Base-by-base conservation (phyloP, 2,113 vertebrate genomes). In the Daubentonia madagascariensis region DNA sequence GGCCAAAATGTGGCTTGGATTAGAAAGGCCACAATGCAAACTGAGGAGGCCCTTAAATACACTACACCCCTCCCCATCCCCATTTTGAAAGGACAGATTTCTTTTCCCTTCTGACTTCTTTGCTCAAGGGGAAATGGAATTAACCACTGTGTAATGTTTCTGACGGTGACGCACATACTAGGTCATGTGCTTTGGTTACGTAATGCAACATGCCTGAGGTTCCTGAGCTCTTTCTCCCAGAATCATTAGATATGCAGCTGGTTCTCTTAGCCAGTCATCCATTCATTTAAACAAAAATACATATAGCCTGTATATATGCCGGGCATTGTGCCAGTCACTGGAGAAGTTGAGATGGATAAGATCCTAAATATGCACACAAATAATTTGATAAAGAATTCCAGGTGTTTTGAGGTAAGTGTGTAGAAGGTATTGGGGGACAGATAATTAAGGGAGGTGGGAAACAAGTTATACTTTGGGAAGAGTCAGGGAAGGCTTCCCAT, bases 131-230 rank as follows among this genome's bases (percentile, higher is more conserved):
- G 95, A 97, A 96, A 97, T 97, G 92, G 50, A 85, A 95, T 97
- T 97, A 98, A 96, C 89, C 87, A 97, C 95, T 98, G 97, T 97
- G 94, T 95, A 96, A 98, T 90, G 95, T 97, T 98, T 96, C 80
- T 97, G 87, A 94, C 65, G 81, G 75, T 97, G 97, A 98, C 87
- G 87, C 95, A 96, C 48, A 23, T 67, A 50, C 10, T 61, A 95
- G 90, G 94, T 98, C 97, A 96, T 94, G 94, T 97, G 92, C 80
- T 96, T 90, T 59, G 70, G 87, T 97, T 98, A 97, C 87, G 92
- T 98, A 98, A 97, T 95, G 70, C 67, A 48, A 45, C 75, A 72
- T 94, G 95, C 90, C 92, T 84, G 78, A 91, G 89, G 95, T 93
- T 93, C 93, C 61, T 75, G 28, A 84, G 89, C n/a, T 50, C 13